Conservation (phyloP, 1,140 invertebrate species). For the Bombus fervidus region DNA sequence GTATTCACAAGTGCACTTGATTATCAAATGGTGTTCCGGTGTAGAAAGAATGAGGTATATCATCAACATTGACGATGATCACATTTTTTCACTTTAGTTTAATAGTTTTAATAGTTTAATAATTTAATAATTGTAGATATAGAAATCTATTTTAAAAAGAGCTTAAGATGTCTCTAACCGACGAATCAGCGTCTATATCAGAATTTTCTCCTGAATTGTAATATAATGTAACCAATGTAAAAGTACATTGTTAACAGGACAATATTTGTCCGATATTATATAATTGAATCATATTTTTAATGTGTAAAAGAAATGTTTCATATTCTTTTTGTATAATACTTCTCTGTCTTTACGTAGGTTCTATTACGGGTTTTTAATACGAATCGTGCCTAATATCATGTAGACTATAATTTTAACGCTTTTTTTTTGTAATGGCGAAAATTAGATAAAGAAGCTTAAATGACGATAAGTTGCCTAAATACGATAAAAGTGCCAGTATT, state of each 20-base stretch:
- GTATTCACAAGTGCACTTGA: not conserved
- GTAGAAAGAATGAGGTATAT: not conserved
- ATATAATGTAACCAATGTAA: conserved; percentile 40
- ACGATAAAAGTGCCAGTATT: conserved; percentile 56
- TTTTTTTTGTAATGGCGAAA: conserved; percentile 19
- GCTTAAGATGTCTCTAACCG: conserved; percentile 11
- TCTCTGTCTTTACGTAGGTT: conserved; percentile 11
- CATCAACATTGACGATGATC: conserved; percentile 10
- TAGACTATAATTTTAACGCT: conserved; percentile 13
- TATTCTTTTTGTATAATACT: conserved; percentile 3
- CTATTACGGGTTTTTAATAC: conserved; percentile 29
- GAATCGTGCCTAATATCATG: conserved; percentile 11
- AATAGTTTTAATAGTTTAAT: too few relatives aligned
- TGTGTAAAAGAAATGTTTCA: not conserved
- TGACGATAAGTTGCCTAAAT: conserved; percentile 19
- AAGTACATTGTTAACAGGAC: conserved; percentile 30
- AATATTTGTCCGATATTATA: conserved; percentile 28
- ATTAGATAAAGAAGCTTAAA: conserved; percentile 35
- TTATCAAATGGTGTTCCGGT: not conserved
- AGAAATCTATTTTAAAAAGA: not conserved
- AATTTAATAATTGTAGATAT: not conserved
- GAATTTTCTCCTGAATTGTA: conserved; percentile 28
- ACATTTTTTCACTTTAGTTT: conserved; percentile 22
- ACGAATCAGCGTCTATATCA: conserved; percentile 14
- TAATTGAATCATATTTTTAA: conserved; percentile 13